These are phyloP conservation scores for Lacanobia oleracea DNA, from an alignment of 2,888 invertebrate species.

Conservation along the genomic window DNA sequence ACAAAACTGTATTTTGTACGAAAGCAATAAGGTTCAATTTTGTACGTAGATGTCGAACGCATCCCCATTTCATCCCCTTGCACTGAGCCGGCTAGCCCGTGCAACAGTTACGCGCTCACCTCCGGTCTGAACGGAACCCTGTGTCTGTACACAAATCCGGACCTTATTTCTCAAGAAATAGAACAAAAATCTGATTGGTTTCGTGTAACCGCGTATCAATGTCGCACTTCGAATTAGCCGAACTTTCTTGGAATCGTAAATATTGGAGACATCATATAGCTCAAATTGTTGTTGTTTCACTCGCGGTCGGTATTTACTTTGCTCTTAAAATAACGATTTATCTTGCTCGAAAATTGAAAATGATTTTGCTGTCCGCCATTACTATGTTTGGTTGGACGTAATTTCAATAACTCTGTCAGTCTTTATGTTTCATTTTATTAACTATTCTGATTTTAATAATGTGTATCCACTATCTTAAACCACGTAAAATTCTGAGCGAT, in stretches of 20 bases:
- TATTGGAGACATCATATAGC: neutral
- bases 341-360: neutral
- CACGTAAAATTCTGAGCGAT: neutral
- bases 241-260: accelerated
- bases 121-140: neutral
- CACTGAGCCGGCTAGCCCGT: constrained; percentile 11
- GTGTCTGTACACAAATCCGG: neutral
- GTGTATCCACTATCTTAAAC: constrained; percentile 2
- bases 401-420: neutral
- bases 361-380: neutral
- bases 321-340: neutral
- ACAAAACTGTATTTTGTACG: constrained; percentile 2
- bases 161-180: neutral
- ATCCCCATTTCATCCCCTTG: constrained; percentile 23
- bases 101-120: constrained; percentile 40
- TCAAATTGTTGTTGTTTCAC: neutral
- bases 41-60: neutral
- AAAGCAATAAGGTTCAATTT: constrained; percentile 22
- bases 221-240: constrained; percentile 1
- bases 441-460: neutral
- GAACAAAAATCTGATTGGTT: neutral
- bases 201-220: neutral
- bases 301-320: neutral
- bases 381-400: neutral
- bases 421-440: neutral